phyloP scores from a whole-genome alignment of 1,140 invertebrate genomes.

The Drosophila grimshawi region DNA sequence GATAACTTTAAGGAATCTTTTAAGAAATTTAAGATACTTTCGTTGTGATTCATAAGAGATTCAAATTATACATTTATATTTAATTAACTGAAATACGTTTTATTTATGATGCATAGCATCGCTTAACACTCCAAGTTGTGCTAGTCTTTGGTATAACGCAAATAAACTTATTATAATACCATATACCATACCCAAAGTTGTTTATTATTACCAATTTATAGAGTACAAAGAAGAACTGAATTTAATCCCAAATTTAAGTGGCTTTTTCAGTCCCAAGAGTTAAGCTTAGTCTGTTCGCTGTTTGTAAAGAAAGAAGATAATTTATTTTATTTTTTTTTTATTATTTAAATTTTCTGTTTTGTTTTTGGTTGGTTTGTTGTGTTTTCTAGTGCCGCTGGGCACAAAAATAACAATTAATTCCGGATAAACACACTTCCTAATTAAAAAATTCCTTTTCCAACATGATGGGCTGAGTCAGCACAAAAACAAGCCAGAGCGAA shows the following conservation, averaged over 20 bases:
- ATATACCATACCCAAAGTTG: no score
- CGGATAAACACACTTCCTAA: constrained; percentile 82
- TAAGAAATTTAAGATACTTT: constrained; percentile 31
- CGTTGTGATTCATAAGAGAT: not conserved
- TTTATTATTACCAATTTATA: no score
- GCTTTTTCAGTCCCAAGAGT: constrained; percentile 3
- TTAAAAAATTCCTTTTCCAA: constrained; percentile 76
- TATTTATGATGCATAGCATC: no score
- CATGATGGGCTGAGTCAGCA: constrained; percentile 48
- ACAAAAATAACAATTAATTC: constrained; percentile 76
- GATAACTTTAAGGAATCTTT: constrained; percentile 31
- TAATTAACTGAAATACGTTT: no score
- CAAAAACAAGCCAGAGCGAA: constrained; percentile 44
- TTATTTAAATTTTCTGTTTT: not conserved
- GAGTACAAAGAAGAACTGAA: no score
- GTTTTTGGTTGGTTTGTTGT: constrained; percentile 3
- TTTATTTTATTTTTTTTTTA: constrained; percentile 20
- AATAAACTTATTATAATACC: no score
- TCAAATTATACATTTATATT: not conserved
- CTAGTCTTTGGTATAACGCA: no score
- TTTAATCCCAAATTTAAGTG: no score
- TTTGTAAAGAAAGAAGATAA: constrained; percentile 29
- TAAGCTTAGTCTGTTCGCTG: constrained; percentile 24
- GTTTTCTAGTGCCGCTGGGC: constrained; percentile 14
- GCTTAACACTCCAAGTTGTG: no score